Base-by-base conservation (phyloP, 2,888 invertebrate species). In the Temnothorax unifasciatus region DNA sequence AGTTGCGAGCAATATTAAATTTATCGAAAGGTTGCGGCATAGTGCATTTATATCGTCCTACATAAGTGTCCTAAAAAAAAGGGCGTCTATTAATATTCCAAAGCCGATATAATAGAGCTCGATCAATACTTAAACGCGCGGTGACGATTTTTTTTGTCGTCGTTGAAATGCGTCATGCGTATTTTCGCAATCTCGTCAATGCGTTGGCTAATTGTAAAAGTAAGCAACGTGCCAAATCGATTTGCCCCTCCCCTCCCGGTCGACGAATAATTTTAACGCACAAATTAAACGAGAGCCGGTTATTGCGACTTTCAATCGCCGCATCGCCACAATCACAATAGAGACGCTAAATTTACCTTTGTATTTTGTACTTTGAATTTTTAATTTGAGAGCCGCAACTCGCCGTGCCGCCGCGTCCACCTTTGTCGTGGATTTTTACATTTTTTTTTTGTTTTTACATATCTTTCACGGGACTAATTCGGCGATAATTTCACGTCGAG, bases 221-320 rank as follows among this genome's bases (percentile, higher is more conserved):
- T 59, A 50, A 59, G 15, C 21, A 50, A 73, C 9, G 79, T 81
- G 79, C 79, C 73, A 81, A 81, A 81, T 61, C 38, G 54, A n/a
- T 41, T 68, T 44, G 11, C n/a, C n/a, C 25, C 69, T 21, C 34
- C 34, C 13, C 25, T 15, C 52, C 69, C 15, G n/a, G 25, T 47
- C 21, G 68, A 68, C 44, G 66, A 34, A 18, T 34, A 59, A 61
- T 73, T 61, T 11, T 18, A 50, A 73, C 50, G 73, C 79, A 50
- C 38, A 59, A 81, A 73, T 73, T 47, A 61, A 71, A 21, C 21
- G n/a, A 25, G n/a, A 25, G 8, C 25, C 29, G 69, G 18, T 18
- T 38, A 59, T 59, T 34, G 47, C 47, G 18, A 59, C 3, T 59
- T 71, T 47, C 18, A 34, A 38, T 69, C 69, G 5, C 15, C 11